These are phyloP conservation scores for Drosophila eohydei DNA, from an alignment of 2,888 invertebrate species.

Conservation along the genomic window DNA sequence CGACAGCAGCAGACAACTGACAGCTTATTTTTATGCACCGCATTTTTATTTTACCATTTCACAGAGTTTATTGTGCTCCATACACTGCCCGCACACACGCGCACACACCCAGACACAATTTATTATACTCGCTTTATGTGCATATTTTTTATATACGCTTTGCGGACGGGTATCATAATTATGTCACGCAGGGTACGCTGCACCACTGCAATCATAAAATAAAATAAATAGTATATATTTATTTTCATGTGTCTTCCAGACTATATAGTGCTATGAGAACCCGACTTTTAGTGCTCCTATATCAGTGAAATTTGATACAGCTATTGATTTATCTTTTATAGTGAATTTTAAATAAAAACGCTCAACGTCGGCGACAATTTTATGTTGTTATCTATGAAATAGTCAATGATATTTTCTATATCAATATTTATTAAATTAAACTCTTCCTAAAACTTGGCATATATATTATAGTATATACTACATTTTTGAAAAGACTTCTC, in stretches of 20 bases:
- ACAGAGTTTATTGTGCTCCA: slow-evolving; percentile 51
- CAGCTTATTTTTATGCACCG: slow-evolving; percentile 60
- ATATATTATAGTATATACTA: too few species aligned
- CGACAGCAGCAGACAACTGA: slow-evolving; percentile 32
- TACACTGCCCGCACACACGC: slow-evolving; percentile 10
- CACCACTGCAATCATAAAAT: slow-evolving; percentile 12
- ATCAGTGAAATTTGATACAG: neutral
- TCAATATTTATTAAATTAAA: neutral
- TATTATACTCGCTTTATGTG: slow-evolving; percentile 72
- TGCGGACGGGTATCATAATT: slow-evolving; percentile 7
- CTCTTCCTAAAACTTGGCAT: neutral
- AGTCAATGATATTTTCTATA: too few species aligned
- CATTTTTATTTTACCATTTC: slow-evolving; percentile 54
- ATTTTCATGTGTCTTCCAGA: neutral
- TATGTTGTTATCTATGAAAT: neutral
- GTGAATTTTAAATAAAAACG: neutral
- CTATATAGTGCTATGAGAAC: neutral
- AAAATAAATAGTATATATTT: slow-evolving; percentile 8
- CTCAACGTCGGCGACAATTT: neutral
- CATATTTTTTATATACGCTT: slow-evolving; percentile 70
- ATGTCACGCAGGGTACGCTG: slow-evolving; percentile 4
- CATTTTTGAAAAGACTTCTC: too few species aligned
- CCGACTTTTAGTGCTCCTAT: neutral
- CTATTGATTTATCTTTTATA: neutral
- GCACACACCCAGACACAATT: slow-evolving; percentile 15